A percentile compares a stretch with the other conserved stretches of the same genome.
Evolutionary conservation across 2,113 vertebrate genomes (phyloP).

Genomic region (Anoura caudifer): DNA sequence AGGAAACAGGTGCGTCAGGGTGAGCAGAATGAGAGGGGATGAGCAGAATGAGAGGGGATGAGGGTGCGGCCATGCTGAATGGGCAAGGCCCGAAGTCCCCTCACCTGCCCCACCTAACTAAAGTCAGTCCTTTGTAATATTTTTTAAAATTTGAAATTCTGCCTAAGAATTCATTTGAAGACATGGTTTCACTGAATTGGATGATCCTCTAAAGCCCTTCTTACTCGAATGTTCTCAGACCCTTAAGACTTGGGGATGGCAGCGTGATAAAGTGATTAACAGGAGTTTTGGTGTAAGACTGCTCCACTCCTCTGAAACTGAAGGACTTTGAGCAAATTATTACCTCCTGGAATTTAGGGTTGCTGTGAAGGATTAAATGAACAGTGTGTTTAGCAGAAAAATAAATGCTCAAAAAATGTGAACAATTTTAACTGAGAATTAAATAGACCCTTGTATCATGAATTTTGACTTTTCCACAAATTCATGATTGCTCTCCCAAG

Average conservation of each 20-base stretch:
- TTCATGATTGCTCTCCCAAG: background rate
- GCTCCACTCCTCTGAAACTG: background rate
- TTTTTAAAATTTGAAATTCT: background rate
- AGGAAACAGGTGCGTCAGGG: background rate
- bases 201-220: background rate
- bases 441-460: background rate
- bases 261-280: background rate
- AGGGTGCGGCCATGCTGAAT: rapidly evolving
- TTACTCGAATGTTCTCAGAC: background rate
- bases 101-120: background rate
- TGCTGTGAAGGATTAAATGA: background rate
- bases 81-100: background rate
- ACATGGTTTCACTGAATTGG: background rate
- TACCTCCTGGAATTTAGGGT: background rate
- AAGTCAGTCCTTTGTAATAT: background rate
- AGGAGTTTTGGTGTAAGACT: background rate
- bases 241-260: background rate
- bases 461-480: background rate
- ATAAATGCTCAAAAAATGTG: background rate
- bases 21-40: background rate
- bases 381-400: background rate
- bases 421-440: background rate
- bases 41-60: background rate
- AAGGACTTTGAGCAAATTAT: background rate
- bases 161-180: background rate